Evolutionary conservation across 2,888 invertebrate genomes (phyloP).

Genomic region (Coleophora flavipennella): DNA sequence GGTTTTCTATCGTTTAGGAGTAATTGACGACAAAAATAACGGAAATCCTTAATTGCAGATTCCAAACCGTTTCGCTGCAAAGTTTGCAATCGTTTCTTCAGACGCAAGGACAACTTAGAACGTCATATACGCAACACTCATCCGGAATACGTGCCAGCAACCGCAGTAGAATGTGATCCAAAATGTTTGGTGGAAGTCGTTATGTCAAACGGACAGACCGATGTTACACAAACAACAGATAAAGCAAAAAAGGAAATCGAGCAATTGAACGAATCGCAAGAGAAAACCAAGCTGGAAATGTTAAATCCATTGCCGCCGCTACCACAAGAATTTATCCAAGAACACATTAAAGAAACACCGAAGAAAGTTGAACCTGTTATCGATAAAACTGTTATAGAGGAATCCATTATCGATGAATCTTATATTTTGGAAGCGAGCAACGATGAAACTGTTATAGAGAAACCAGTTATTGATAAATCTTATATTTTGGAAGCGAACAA

Average conservation of each 20-base stretch:
- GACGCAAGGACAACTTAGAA: conserved; percentile 83
- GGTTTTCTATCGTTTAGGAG: too few species aligned
- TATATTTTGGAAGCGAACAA: conserved; percentile 61
- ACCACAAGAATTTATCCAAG: conserved; percentile 44
- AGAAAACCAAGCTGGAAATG: conserved; percentile 42
- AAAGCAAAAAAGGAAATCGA: background rate
- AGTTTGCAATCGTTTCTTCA: conserved; percentile 79
- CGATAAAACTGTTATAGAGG: background rate
- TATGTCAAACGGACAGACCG: too few species aligned
- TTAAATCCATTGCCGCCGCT: conserved; percentile 53
- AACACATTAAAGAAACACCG: conserved; percentile 28
- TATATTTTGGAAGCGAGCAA: conserved; percentile 61
- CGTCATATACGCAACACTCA: conserved; percentile 85
- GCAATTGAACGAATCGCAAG: conserved; percentile 14
- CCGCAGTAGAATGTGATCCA: conserved; percentile 44
- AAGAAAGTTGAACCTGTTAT: background rate
- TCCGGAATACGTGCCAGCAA: conserved; percentile 55
- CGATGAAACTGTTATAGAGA: conserved; percentile 11
- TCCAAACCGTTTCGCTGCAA: conserved; percentile 80
- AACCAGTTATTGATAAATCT: conserved; percentile 36
- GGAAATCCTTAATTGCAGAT: conserved; percentile 46
- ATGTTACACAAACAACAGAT: too few species aligned
- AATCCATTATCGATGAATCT: conserved; percentile 36
- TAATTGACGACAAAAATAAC: too few species aligned
- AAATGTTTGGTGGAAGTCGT: too few species aligned